Conservation (phyloP, 1,140 invertebrate species). For the Euschistus heros region DNA sequence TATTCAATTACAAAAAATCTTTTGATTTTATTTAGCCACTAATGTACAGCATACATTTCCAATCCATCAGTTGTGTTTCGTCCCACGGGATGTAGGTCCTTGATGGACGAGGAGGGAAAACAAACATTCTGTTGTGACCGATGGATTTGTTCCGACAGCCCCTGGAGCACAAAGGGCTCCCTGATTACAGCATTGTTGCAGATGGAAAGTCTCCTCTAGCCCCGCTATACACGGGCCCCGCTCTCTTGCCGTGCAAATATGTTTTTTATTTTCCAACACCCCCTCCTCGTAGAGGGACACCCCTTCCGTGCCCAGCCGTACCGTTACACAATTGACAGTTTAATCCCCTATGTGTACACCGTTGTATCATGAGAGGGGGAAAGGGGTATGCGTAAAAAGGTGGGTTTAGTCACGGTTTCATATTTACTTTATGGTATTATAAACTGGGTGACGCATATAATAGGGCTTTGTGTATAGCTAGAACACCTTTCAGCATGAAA, state of each 20-base stretch:
- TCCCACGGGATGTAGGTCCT: no score
- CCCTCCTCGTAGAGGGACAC: neutral
- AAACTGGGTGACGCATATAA: slow-evolving; percentile 1
- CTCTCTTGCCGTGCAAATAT: slow-evolving; percentile 14
- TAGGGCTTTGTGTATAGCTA: neutral
- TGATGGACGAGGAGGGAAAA: slow-evolving; percentile 8
- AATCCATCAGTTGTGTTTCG: no score
- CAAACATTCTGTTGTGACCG: slow-evolving; percentile 19
- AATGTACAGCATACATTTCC: no score
- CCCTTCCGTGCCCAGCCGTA: neutral
- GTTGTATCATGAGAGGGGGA: neutral
- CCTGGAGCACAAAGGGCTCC: neutral
- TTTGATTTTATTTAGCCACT: no score
- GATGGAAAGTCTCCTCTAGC: slow-evolving; percentile 12
- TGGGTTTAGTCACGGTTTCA: slow-evolving; percentile 2
- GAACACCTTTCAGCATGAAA: no score
- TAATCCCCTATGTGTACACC: neutral
- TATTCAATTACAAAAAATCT: no score
- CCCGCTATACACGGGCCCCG: slow-evolving; percentile 1
- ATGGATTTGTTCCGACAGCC: slow-evolving; percentile 18
- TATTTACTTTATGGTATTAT: slow-evolving; percentile 9
- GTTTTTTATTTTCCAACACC: slow-evolving; percentile 11
- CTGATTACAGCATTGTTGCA: slow-evolving; percentile 13
- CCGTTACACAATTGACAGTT: slow-evolving; percentile 8
- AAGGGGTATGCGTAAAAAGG: neutral